phyloP scores from a whole-genome alignment of 2,113 vertebrate genomes.

The Hippopotamus amphibius region DNA sequence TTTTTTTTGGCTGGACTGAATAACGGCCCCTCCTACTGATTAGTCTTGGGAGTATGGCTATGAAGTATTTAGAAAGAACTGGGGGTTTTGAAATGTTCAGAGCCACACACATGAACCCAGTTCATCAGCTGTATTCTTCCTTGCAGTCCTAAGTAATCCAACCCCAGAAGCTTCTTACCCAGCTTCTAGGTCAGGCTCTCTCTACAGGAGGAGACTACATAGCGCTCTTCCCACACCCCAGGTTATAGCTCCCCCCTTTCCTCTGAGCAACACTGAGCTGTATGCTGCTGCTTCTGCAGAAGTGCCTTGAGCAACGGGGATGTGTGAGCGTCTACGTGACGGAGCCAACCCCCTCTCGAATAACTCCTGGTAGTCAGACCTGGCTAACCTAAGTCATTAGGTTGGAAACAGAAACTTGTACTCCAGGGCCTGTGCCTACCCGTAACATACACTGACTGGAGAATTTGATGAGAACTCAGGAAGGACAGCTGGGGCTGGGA shows the following conservation, averaged over 20 bases:
- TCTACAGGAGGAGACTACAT: not conserved
- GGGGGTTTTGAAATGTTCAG: slow-evolving; percentile 34
- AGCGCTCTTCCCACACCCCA: not conserved
- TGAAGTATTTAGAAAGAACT: slow-evolving; percentile 58
- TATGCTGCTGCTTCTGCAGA: not conserved
- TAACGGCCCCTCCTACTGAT: not conserved
- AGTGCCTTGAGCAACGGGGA: not conserved
- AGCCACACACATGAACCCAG: not conserved
- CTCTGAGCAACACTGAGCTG: not conserved
- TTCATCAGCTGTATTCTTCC: not conserved
- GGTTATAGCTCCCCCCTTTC: not conserved
- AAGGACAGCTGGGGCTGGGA: not conserved
- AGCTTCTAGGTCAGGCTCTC: not conserved
- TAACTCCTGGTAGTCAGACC: not conserved
- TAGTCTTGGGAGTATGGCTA: not conserved
- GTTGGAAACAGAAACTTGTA: slow-evolving; percentile 58
- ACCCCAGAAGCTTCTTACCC: not conserved
- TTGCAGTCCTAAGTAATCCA: slow-evolving; percentile 14
- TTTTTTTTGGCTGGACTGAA: not conserved
- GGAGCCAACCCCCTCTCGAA: not conserved
- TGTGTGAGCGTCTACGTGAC: not conserved
- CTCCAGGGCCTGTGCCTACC: not conserved
- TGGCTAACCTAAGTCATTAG: not conserved
- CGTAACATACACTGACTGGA: not conserved
- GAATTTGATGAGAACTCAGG: not conserved